A percentile compares a stretch with the other conserved stretches of the same genome.
Evolutionary conservation across 2,888 invertebrate species (phyloP).

Genomic region (Malthinus flaveolus): DNA sequence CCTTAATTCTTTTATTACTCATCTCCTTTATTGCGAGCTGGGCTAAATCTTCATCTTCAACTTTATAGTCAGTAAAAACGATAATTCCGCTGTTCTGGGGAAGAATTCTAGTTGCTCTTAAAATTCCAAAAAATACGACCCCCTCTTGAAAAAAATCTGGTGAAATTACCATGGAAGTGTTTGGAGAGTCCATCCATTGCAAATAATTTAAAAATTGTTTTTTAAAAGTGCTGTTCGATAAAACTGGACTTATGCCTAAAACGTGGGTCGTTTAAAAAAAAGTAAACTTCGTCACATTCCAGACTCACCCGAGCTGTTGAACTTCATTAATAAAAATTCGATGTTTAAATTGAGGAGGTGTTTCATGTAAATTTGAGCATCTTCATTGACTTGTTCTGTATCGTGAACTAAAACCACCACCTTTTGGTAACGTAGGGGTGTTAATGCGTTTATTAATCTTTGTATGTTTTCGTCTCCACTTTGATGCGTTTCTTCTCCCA

Average conservation of each 20-base stretch:
- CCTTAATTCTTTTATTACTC: slow-evolving; percentile 55
- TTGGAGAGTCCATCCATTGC: slow-evolving; percentile 12
- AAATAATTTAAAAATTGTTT: slow-evolving; percentile 30
- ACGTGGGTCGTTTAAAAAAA: not conserved
- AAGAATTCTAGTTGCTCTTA: slow-evolving; percentile 63
- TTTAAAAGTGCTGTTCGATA: slow-evolving; percentile 35
- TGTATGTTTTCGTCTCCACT: no score
- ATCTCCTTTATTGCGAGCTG: slow-evolving; percentile 54
- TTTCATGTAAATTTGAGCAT: slow-evolving; percentile 38
- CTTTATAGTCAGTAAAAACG: slow-evolving; percentile 61
- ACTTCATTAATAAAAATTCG: slow-evolving; percentile 45
- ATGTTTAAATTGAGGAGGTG: slow-evolving; percentile 29
- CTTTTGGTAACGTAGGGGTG: slow-evolving; percentile 23
- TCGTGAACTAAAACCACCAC: slow-evolving; percentile 44
- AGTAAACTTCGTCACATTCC: not conserved
- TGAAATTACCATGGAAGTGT: slow-evolving; percentile 18
- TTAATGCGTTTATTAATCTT: no score
- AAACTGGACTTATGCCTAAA: slow-evolving; percentile 40
- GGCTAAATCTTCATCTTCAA: slow-evolving; percentile 58
- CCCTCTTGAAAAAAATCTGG: slow-evolving; percentile 50
- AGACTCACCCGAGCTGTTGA: slow-evolving; percentile 45
- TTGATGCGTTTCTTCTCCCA: no score
- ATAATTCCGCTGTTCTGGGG: slow-evolving; percentile 67
- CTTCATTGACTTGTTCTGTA: slow-evolving; percentile 32
- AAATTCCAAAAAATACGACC: slow-evolving; percentile 62